Percentiles rank a stretch among this genome's conserved stretches.
phyloP scores from a whole-genome alignment of 1,140 invertebrate genomes.

The Archivesica marissinica region DNA sequence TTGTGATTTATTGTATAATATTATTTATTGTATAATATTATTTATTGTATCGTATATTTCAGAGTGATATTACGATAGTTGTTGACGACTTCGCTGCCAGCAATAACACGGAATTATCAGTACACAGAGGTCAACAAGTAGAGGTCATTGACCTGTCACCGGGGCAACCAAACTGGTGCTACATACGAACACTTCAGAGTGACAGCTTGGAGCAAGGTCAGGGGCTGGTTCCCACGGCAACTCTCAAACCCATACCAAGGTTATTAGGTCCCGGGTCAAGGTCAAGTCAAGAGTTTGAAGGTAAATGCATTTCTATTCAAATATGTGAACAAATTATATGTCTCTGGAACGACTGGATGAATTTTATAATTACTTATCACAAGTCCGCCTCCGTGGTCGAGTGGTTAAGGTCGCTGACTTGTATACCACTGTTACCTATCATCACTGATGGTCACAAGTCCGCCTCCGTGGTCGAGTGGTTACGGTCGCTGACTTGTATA shows the following conservation, averaged over 20 bases:
- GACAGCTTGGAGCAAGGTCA: slow-evolving; percentile 84
- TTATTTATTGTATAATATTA: not conserved
- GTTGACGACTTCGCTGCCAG: slow-evolving; percentile 80
- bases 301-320: too few relatives aligned
- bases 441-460: too few relatives aligned
- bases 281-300: slow-evolving; percentile 82
- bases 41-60: slow-evolving; percentile 60
- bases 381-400: too few relatives aligned
- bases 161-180: slow-evolving; percentile 80
- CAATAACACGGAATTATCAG: slow-evolving; percentile 75
- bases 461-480: too few relatives aligned
- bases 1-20: not conserved
- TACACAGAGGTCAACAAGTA: slow-evolving; percentile 90
- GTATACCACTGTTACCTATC: too few relatives aligned
- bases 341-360: too few relatives aligned
- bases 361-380: too few relatives aligned
- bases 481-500: too few relatives aligned
- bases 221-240: slow-evolving; percentile 92
- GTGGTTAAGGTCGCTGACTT: too few relatives aligned
- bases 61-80: slow-evolving; percentile 80
- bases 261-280: slow-evolving; percentile 75
- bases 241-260: slow-evolving; percentile 90
- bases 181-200: slow-evolving; percentile 80
- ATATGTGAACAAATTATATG: too few relatives aligned
- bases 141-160: slow-evolving; percentile 92